Conservation (phyloP, 1,140 invertebrate genomes). For the Oreohelix idahoensis region DNA sequence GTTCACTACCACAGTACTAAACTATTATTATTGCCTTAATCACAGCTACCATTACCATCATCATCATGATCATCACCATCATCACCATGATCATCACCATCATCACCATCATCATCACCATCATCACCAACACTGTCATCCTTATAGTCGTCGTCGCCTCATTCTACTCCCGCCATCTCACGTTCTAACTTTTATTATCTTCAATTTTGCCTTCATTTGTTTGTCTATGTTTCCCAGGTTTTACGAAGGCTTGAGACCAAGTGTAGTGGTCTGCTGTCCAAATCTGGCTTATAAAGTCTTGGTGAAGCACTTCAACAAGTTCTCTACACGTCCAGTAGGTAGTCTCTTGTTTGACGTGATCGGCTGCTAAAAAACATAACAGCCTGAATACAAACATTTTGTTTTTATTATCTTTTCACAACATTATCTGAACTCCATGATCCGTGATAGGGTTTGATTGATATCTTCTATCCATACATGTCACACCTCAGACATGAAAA, state of each 20-base stretch:
- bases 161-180: neutral
- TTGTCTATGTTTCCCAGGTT: neutral
- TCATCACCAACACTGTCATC: neutral
- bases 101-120: neutral
- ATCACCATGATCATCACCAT: neutral
- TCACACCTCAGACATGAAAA: too few species aligned
- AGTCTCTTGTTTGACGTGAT: too few species aligned
- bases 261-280: constrained; percentile 31
- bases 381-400: too few species aligned
- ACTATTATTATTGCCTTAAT: neutral
- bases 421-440: too few species aligned
- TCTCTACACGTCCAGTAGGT: constrained; percentile 23
- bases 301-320: constrained; percentile 31
- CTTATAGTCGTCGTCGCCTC: neutral
- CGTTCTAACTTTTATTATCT: neutral
- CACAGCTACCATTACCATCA: neutral
- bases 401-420: too few species aligned
- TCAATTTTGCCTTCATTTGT: neutral
- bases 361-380: neutral
- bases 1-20: neutral
- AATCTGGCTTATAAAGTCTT: constrained; percentile 15
- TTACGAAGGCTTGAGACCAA: constrained; percentile 30
- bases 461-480: too few species aligned
- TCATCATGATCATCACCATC: neutral
- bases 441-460: too few species aligned